Evolutionary conservation across 2,113 vertebrate genomes (phyloP), one percentile per base, ranked within the genome.

Genomic region (Ifrita kowaldi): DNA sequence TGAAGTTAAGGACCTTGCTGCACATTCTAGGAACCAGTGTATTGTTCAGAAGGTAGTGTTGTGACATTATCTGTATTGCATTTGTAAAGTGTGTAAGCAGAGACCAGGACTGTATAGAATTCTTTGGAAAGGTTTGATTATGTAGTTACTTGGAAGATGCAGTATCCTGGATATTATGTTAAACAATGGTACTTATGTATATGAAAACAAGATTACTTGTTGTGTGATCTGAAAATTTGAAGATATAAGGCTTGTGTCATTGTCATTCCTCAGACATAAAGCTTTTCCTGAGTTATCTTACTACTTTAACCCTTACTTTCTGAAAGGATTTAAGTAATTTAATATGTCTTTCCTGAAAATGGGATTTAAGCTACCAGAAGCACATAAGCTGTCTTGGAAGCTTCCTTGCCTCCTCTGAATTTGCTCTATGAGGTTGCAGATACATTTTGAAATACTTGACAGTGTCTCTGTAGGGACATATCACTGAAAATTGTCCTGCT

Each of bases 161-260:
- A n/a, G 6, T 56, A 20, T 71, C 67, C 9, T 57, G n/a, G 65
- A 55, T 8, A 6, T 67, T 30, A 19, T 27, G 6, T 65, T n/a
- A 16, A 73, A 63, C 33, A 55, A 77, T 21, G 3, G 10, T 84
- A 8, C 28, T 57, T 87, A 32, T 0, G 2, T 70, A 1, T n/a
- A 33, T 65, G 19, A 33, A 86, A 65, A 44, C 12, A 62, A 57
- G 18, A 32, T 67, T 42, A n/a, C 17, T 81, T 2, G 0, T 39
- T 78, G 26, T 8, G 11, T 60, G 4, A 44, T 80, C 23, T 50
- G 30, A 79, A 42, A 65, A 52, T 37, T 22, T 39, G 9, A 71
- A 64, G 15, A 32, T 56, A 2, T 20, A 3, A 52, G 44, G 21
- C 6, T 4, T 35, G 3, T 39, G 6, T 79, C 10, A 2, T 0